A percentile compares a stretch with the other conserved stretches of the same genome.
These are phyloP conservation scores for Xanthostigma xanthostigma DNA, from an alignment of 2,888 invertebrate species.

Conservation along the genomic window DNA sequence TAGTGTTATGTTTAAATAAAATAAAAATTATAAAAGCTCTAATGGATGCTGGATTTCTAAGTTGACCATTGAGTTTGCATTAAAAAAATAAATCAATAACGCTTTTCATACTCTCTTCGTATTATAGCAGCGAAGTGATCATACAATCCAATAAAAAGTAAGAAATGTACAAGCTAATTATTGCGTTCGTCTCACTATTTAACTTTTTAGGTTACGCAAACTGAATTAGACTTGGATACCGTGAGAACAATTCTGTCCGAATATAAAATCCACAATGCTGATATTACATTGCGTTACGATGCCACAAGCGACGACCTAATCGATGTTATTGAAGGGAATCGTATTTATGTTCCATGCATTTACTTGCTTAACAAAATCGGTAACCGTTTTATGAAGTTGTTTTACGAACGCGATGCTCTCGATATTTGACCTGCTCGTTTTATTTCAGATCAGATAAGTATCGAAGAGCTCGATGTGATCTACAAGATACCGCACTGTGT, in stretches of 20 bases:
- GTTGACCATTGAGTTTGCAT: neutral
- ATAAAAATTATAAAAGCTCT: too few relatives aligned
- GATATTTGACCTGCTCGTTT: slow-evolving; percentile 5
- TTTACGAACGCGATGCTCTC: neutral
- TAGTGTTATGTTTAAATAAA: too few relatives aligned
- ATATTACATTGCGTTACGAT: slow-evolving; percentile 86
- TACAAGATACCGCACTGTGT: slow-evolving; percentile 99
- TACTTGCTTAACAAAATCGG: slow-evolving; percentile 98
- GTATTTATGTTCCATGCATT: slow-evolving; percentile 96
- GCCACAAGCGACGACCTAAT: slow-evolving; percentile 96
- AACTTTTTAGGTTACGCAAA: slow-evolving; percentile 55
- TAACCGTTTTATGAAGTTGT: slow-evolving; percentile 20
- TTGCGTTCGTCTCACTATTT: neutral
- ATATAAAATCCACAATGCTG: slow-evolving; percentile 98
- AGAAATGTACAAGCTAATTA: too few relatives aligned
- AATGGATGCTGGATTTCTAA: neutral
- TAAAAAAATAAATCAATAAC: neutral
- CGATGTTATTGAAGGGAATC: slow-evolving; percentile 96
- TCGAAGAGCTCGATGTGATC: slow-evolving; percentile 93
- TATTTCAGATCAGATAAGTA: slow-evolving; percentile 73
- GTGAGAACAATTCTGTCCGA: slow-evolving; percentile 94
- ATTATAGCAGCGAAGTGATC: too few relatives aligned
- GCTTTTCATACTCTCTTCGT: neutral
- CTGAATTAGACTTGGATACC: slow-evolving; percentile 85
- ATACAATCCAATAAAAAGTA: too few relatives aligned